Evolutionary conservation across 2,797 vertebrate genomes (phyloP).

Genomic region (Danio jaintianensis): DNA sequence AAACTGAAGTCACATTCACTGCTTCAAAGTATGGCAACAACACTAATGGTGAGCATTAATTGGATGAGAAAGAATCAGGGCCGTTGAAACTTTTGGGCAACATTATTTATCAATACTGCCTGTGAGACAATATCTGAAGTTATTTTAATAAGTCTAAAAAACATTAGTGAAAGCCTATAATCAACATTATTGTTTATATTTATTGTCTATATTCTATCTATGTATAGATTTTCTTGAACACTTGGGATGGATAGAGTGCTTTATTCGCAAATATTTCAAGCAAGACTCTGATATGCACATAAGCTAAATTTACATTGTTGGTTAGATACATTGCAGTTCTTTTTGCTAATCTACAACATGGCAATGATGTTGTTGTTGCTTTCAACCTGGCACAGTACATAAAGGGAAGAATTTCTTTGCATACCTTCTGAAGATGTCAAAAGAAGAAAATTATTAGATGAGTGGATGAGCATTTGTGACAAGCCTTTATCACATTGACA

Average conservation of each 20-base stretch:
- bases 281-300: too few relatives aligned
- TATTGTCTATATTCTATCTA: too few relatives aligned
- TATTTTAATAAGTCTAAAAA: too few relatives aligned
- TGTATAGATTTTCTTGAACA: too few relatives aligned
- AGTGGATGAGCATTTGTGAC: constrained; percentile 13
- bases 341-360: background rate
- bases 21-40: constrained; percentile 45
- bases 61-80: constrained; percentile 66
- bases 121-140: too few relatives aligned
- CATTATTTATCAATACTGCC: background rate
- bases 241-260: too few relatives aligned
- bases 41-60: constrained; percentile 70
- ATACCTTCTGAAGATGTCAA: background rate
- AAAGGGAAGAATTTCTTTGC: background rate
- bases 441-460: background rate
- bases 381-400: background rate
- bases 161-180: too few relatives aligned
- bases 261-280: too few relatives aligned
- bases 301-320: too few relatives aligned
- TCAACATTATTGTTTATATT: too few relatives aligned
- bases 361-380: background rate
- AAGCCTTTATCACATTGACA: background rate
- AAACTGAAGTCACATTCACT: constrained; percentile 5
- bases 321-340: background rate
- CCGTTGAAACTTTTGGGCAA: constrained; percentile 46